A percentile compares a stretch with the other conserved stretches of the same genome.
phyloP scores from a whole-genome alignment of 1,140 invertebrate genomes.

The Brachionus paranguensis region DNA sequence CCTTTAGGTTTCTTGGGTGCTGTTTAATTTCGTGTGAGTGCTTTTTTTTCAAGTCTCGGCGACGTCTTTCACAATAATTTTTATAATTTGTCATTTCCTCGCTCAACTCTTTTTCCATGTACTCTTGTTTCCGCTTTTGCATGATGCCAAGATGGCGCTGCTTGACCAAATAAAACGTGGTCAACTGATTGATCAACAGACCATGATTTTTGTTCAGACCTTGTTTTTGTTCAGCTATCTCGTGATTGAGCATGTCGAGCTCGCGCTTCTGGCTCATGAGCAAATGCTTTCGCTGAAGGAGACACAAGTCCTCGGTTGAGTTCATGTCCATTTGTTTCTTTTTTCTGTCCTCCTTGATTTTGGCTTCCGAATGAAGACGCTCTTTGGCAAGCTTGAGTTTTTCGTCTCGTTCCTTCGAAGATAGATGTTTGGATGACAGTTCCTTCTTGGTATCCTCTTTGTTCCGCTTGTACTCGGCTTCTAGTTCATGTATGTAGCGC shows the following conservation, averaged over 20 bases:
- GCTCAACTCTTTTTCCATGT: constrained; percentile 74
- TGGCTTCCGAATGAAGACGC: constrained; percentile 6
- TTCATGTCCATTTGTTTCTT: constrained; percentile 41
- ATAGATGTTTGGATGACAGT: constrained; percentile 33
- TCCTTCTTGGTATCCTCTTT: constrained; percentile 82
- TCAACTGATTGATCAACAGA: neutral
- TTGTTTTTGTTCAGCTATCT: constrained; percentile 29
- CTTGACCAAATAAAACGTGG: neutral
- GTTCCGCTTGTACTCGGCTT: constrained; percentile 94
- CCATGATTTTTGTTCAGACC: neutral
- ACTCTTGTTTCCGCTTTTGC: constrained; percentile 58
- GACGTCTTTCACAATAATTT: constrained; percentile 87
- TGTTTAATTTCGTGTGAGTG: constrained; percentile 94
- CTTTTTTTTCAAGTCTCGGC: constrained; percentile 88
- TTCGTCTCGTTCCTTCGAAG: constrained; percentile 21
- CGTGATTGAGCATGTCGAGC: neutral
- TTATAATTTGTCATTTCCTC: constrained; percentile 91
- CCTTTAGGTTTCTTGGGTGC: constrained; percentile 95
- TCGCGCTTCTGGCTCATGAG: constrained; percentile 17
- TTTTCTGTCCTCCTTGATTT: constrained; percentile 44
- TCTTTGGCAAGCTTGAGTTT: constrained; percentile 24
- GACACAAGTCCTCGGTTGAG: constrained; percentile 14
- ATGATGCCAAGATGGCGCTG: constrained; percentile 3
- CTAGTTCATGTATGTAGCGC: constrained; percentile 80
- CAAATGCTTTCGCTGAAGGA: constrained; percentile 17